Evolutionary conservation across 53 echinoderm and acorn worm species (phyloP).

Genomic region (Echinarachnius parma): DNA sequence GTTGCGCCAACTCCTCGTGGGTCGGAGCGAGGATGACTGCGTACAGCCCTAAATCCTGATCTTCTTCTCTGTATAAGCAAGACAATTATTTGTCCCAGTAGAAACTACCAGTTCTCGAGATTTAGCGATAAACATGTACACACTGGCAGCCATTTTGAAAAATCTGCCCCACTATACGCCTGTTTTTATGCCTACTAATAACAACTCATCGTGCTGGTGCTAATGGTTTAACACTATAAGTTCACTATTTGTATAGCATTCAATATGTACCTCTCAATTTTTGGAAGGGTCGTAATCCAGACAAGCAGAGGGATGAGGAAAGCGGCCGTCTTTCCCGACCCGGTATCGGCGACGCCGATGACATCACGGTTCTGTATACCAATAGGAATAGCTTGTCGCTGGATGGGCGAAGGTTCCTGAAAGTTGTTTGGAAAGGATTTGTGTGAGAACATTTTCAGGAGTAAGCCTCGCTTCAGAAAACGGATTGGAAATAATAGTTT

Average conservation of each 20-base stretch:
- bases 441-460: no score
- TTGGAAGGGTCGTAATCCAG: slow-evolving; percentile 92
- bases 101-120: no score
- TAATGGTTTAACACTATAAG: no score
- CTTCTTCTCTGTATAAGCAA: slow-evolving; percentile 89
- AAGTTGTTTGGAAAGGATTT: not conserved
- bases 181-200: no score
- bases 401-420: slow-evolving; percentile 95
- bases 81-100: no score
- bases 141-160: no score
- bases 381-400: slow-evolving; percentile 94
- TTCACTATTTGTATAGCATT: no score
- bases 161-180: no score
- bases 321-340: slow-evolving; percentile 95
- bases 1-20: slow-evolving; percentile 95
- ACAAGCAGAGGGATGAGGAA: slow-evolving; percentile 89
- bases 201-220: no score
- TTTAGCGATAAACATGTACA: no score
- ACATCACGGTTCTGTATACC: slow-evolving; percentile 93
- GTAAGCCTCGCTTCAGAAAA: no score
- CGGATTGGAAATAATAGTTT: no score
- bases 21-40: slow-evolving; percentile 94
- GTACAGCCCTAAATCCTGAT: slow-evolving; percentile 82
- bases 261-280: slow-evolving; percentile 83
- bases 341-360: slow-evolving; percentile 97